Base-by-base conservation (phyloP, 2,113 vertebrate genomes). In the Scomber japonicus region DNA sequence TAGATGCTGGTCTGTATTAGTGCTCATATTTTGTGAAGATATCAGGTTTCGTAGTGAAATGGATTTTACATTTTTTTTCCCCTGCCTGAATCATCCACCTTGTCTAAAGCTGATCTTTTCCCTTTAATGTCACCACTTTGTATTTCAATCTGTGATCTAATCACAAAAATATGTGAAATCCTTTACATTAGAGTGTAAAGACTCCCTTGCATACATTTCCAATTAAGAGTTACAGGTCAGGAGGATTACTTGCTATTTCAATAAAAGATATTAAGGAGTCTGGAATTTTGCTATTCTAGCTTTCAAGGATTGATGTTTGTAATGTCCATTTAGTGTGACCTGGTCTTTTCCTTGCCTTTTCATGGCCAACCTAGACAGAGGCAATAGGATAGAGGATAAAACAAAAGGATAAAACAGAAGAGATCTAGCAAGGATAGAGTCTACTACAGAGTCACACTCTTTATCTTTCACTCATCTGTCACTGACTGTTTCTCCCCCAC, bases 401-500 rank as follows among this genome's bases (percentile, higher is more conserved):
- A 68, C 27, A 65, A 15, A 56, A 44, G 46, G 21, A 21, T 21
- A 73, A 76, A 76, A 68, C 27, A 65, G 17, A 56, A 44, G 46
- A 40, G 65, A 79, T 72, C 50, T 54, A 31, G 19, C 48, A 49
- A 69, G 45, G 53, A 82, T 30, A 65, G 49, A 79, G 73, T 63
- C 53, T 40, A 24, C 76, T 19, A 49, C n/a, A 56, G 54, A 71
- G 57, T 85, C 56, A 51, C 66, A 59, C 35, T 80, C 54, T 84
- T 79, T 81, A 85, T 85, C 71, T 73, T 85, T 85, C 85, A 84
- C 69, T 93, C 84, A 86, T 93, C 80, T 90, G 88, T 90, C 89
- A 89, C 82, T 73, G 86, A 72, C 87, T 88, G 80, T 87, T 84
- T 92, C 85, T 84, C 82, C 89, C 90, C 89, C 84, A 90, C 78